Evolutionary conservation across 2,797 vertebrate genomes (phyloP).

Genomic region (Anomalospiza imberbis): DNA sequence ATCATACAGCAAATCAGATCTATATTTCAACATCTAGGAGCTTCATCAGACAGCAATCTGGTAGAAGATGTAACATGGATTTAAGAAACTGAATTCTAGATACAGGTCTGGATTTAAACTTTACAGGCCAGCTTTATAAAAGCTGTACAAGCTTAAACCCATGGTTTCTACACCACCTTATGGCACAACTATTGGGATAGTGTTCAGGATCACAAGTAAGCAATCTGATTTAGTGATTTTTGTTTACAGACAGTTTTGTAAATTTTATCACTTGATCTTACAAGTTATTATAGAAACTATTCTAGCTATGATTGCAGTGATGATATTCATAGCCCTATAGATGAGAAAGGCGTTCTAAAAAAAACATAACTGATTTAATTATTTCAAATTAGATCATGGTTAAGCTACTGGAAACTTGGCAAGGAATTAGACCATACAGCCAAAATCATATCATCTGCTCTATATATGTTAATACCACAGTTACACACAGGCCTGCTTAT

Average conservation of each 20-base stretch:
- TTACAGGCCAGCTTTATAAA: not conserved
- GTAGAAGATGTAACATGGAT: not conserved
- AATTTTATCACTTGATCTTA: not conserved
- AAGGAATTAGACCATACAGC: not conserved
- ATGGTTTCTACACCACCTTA: not conserved
- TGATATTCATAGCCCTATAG: not conserved
- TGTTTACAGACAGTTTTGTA: not conserved
- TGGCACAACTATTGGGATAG: not conserved
- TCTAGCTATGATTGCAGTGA: not conserved
- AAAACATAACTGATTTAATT: not conserved
- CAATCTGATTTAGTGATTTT: not conserved
- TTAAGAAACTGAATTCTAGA: not conserved
- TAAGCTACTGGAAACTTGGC: conserved; percentile 36
- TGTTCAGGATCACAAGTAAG: not conserved
- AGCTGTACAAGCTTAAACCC: not conserved
- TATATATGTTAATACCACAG: not conserved
- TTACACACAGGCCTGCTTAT: not conserved
- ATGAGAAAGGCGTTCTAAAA: not conserved
- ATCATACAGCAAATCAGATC: not conserved
- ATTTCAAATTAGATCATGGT: conserved; percentile 40
- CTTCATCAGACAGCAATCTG: not conserved
- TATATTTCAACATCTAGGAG: not conserved
- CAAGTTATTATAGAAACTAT: not conserved
- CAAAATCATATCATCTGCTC: not conserved
- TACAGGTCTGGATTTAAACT: not conserved